Percentiles rank a stretch among this genome's conserved stretches.
phyloP scores from a whole-genome alignment of 2,797 vertebrate species.

The Chiloscyllium punctatum region DNA sequence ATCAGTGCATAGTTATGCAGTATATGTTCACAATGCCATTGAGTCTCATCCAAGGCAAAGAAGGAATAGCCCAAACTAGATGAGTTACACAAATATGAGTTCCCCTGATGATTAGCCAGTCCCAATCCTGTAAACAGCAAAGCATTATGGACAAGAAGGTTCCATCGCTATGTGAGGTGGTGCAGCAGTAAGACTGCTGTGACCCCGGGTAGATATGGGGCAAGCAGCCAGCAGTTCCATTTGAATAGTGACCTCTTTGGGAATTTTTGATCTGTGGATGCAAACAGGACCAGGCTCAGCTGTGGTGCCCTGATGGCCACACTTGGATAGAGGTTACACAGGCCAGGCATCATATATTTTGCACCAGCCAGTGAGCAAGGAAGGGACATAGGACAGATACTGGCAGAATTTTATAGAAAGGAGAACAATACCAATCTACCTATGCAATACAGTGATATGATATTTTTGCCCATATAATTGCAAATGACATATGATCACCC shows the following conservation, averaged over 20 bases:
- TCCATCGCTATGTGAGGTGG: neutral
- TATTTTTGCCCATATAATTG: neutral
- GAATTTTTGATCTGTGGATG: neutral
- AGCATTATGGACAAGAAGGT: neutral
- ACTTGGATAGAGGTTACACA: neutral
- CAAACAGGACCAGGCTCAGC: neutral
- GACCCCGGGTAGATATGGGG: neutral
- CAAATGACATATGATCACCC: neutral
- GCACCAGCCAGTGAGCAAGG: neutral
- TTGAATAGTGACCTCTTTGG: neutral
- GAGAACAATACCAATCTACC: neutral
- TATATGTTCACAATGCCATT: neutral
- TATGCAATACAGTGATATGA: neutral
- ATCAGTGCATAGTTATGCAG: neutral
- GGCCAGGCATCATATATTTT: neutral
- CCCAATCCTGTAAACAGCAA: neutral
- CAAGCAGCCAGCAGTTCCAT: neutral
- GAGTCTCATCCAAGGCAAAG: neutral
- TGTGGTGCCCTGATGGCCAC: neutral
- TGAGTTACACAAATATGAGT: neutral
- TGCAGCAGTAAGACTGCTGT: too few relatives aligned
- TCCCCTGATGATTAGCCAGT: neutral
- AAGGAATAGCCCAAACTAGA: neutral
- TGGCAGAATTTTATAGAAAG: neutral
- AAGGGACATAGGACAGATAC: neutral